Evolutionary conservation across 2,113 vertebrate genomes (phyloP).

Genomic region (Psophia crepitans): DNA sequence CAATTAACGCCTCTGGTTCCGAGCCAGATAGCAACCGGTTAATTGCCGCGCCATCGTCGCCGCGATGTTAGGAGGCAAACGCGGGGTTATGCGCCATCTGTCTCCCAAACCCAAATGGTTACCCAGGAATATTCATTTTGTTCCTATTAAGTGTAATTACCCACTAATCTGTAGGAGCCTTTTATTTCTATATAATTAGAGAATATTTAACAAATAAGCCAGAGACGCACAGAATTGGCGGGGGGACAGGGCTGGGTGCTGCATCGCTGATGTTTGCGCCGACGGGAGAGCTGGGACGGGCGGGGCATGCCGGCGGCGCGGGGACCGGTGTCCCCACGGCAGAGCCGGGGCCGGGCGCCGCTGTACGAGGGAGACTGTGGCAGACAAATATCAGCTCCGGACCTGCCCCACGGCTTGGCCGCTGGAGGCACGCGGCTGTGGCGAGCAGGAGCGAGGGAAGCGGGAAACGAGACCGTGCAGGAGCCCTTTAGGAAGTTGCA

Average conservation of each 20-base stretch:
- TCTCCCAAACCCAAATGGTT: slow-evolving; percentile 66
- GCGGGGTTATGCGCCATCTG: slow-evolving; percentile 54
- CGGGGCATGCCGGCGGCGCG: not conserved
- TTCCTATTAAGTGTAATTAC: slow-evolving; percentile 78
- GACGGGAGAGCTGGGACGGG: not conserved
- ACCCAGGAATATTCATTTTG: slow-evolving; percentile 76
- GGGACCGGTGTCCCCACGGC: not conserved
- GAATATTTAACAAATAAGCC: slow-evolving; percentile 64
- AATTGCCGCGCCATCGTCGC: slow-evolving; percentile 10
- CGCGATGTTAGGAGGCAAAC: slow-evolving; percentile 43
- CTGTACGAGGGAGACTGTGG: rapidly evolving
- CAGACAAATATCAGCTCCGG: not conserved
- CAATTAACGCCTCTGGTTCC: slow-evolving; percentile 45
- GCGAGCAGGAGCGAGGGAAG: not conserved
- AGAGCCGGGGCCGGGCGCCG: not conserved
- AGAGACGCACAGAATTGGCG: not conserved
- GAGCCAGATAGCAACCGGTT: slow-evolving; percentile 61
- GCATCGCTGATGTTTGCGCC: not conserved
- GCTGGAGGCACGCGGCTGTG: not conserved
- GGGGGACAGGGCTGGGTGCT: not conserved
- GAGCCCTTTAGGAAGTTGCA: not conserved
- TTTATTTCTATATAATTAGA: slow-evolving; percentile 75
- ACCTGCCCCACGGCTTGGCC: rapidly evolving
- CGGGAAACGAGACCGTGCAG: no score
- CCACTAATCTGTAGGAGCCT: slow-evolving; percentile 66